Percentiles rank a stretch among this genome's conserved stretches.
These are phyloP conservation scores for Nymphalis io DNA, from an alignment of 1,140 invertebrate genomes.

Conservation along the genomic window DNA sequence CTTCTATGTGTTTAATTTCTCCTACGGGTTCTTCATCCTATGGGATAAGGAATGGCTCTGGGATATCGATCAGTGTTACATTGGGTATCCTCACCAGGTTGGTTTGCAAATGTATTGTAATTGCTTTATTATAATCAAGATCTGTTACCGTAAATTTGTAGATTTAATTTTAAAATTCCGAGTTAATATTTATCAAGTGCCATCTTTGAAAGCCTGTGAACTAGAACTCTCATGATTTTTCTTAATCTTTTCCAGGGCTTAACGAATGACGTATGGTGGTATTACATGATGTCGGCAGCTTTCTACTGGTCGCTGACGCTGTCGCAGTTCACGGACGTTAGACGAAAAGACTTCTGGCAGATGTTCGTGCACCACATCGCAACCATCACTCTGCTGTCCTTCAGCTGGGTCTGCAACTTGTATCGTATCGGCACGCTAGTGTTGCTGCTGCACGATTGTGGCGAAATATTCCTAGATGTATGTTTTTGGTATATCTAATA, in stretches of 20 bases:
- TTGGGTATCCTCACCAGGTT: constrained; percentile 87
- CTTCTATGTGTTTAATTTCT: constrained; percentile 92
- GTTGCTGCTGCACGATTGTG: constrained; percentile 95
- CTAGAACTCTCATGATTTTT: not conserved
- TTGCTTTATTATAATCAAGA: not conserved
- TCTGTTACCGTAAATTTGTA: no score
- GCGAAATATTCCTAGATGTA: constrained; percentile 97
- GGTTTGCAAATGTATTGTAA: constrained; percentile 7
- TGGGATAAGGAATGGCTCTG: constrained; percentile 98
- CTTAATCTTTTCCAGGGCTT: constrained; percentile 82
- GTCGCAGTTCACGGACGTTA: constrained; percentile 96
- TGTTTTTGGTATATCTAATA: not conserved
- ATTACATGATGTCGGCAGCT: constrained; percentile 96
- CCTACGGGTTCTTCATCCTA: constrained; percentile 90
- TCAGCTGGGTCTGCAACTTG: constrained; percentile 97
- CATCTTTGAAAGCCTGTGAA: no score
- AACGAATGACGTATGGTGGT: constrained; percentile 92
- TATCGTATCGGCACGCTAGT: constrained; percentile 95
- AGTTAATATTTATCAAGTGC: no score
- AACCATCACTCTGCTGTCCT: constrained; percentile 92
- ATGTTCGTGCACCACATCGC: constrained; percentile 99
- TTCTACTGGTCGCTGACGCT: constrained; percentile 98
- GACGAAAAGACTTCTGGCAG: constrained; percentile 98
- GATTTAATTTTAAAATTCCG: no score
- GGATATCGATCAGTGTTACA: constrained; percentile 96